phyloP scores from a whole-genome alignment of 2,888 invertebrate species.

The Rhagophthalmus giganteus region DNA sequence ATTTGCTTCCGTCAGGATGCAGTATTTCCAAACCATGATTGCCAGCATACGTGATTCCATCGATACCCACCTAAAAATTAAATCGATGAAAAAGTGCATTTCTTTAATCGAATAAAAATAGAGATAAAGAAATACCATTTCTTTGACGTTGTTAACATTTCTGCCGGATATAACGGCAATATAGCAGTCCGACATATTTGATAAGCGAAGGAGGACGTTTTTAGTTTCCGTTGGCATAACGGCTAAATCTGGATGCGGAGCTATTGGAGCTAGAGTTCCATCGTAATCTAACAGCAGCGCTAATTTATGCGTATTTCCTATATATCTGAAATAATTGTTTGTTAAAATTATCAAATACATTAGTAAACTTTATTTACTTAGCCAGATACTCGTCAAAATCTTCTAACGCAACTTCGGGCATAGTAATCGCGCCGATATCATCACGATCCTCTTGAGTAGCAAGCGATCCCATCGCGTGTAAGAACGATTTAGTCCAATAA shows the following conservation, averaged over 20 bases:
- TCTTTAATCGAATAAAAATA: not conserved
- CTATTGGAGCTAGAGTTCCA: conserved; percentile 85
- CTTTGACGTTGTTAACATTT: conserved; percentile 83
- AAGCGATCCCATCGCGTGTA: conserved; percentile 84
- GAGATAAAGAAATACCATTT: conserved; percentile 76
- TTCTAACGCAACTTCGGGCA: conserved; percentile 89
- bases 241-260: conserved; percentile 88
- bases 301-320: conserved; percentile 82
- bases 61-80: conserved; percentile 73
- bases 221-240: conserved; percentile 82
- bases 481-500: conserved; percentile 86
- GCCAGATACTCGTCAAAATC: conserved; percentile 88
- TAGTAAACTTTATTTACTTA: conserved; percentile 64
- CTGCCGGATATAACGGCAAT: conserved; percentile 86
- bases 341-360: not conserved
- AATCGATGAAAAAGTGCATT: not conserved
- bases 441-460: conserved; percentile 72
- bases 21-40: conserved; percentile 87
- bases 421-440: conserved; percentile 79
- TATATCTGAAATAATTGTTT: conserved; percentile 64
- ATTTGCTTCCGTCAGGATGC: conserved; percentile 88
- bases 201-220: conserved; percentile 77
- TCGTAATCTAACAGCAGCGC: conserved; percentile 85
- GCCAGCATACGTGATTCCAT: conserved; percentile 88
- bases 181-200: conserved; percentile 84